A percentile compares a stretch with the other conserved stretches of the same genome.
Evolutionary conservation across 2,888 invertebrate species (phyloP).

Genomic region (Aspidiotus rigidus): DNA sequence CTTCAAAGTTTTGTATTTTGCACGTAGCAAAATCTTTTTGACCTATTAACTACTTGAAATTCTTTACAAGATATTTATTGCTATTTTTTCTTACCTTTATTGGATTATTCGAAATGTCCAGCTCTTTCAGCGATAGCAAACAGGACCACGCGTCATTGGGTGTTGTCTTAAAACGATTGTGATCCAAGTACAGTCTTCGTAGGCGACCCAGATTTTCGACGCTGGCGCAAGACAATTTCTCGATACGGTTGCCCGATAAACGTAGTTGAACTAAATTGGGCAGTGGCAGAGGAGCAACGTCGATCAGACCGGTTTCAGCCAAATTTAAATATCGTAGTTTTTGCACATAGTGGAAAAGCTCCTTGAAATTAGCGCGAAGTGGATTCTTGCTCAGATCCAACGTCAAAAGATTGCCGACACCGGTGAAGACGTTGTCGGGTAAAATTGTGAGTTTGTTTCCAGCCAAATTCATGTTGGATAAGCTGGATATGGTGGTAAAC

Average conservation of each 20-base stretch:
- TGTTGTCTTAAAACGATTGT: constrained; percentile 65
- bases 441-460: constrained; percentile 72
- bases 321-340: constrained; percentile 68
- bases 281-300: constrained; percentile 64
- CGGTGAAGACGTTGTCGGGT: constrained; percentile 80
- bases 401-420: constrained; percentile 64
- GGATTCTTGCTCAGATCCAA: constrained; percentile 73
- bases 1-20: no score
- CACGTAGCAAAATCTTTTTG: no score
- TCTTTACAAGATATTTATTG: no score
- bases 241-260: constrained; percentile 66
- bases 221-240: constrained; percentile 58
- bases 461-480: constrained; percentile 66
- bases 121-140: constrained; percentile 59
- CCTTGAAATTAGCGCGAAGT: constrained; percentile 74
- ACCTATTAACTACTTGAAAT: no score
- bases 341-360: constrained; percentile 76
- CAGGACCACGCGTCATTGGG: constrained; percentile 66
- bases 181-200: constrained; percentile 63
- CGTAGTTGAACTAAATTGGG: constrained; percentile 70
- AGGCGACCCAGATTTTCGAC: constrained; percentile 52
- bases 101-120: constrained; percentile 75
- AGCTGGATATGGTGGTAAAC: constrained; percentile 70
- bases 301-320: constrained; percentile 64
- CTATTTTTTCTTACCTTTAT: constrained; percentile 48